Evolutionary conservation across 2,113 vertebrate species (phyloP).

Genomic region (Erinaceus europaeus): DNA sequence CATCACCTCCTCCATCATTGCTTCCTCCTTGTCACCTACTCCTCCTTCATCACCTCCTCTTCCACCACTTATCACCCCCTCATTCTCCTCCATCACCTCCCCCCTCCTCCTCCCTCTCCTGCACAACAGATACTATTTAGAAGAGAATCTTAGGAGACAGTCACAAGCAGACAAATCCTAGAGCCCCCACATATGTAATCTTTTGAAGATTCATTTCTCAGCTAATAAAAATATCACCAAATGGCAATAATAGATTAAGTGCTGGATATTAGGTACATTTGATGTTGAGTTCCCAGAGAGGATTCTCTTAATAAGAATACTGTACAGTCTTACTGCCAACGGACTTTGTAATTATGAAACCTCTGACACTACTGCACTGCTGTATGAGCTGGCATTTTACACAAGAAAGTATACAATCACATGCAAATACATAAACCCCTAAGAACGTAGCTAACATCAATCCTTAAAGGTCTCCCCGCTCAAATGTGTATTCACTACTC

Average conservation of each 20-base stretch:
- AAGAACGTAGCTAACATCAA: not conserved
- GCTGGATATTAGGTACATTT: not conserved
- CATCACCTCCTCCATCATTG: no score
- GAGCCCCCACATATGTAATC: not conserved
- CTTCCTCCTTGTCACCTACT: no score
- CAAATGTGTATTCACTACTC: not conserved
- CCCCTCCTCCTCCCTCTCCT: no score
- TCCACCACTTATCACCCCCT: no score
- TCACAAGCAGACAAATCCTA: not conserved
- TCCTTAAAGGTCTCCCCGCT: not conserved
- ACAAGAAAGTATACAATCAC: not conserved
- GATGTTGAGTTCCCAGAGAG: not conserved
- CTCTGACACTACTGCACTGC: not conserved
- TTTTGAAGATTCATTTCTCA: constrained; percentile 12
- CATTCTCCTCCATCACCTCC: no score
- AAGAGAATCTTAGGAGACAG: not conserved
- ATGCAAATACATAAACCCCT: not conserved
- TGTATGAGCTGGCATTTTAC: not conserved
- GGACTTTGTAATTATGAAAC: not conserved
- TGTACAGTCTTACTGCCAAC: not conserved
- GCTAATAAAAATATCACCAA: not conserved
- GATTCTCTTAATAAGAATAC: constrained; percentile 40
- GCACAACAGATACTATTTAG: not conserved
- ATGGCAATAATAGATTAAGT: constrained; percentile 5
- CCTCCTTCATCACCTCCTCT: no score